phyloP scores from a whole-genome alignment of 1,140 invertebrate species.

The Eubasilissa regina region DNA sequence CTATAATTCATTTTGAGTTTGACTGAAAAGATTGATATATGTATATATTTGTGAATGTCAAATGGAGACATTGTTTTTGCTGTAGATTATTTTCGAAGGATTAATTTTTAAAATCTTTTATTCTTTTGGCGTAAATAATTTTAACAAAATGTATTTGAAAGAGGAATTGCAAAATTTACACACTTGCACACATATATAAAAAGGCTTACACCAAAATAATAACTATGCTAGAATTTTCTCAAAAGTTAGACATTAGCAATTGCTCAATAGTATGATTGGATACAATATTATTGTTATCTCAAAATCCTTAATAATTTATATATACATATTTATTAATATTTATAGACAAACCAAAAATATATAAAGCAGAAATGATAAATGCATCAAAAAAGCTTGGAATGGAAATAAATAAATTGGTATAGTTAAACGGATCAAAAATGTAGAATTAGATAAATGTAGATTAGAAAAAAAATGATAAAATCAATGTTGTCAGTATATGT shows the following conservation, averaged over 20 bases:
- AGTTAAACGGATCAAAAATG: no score
- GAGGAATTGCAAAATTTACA: constrained; percentile 5
- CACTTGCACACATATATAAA: constrained; percentile 22
- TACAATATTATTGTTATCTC: constrained; percentile 36
- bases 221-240: constrained; percentile 27
- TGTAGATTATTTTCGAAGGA: no score
- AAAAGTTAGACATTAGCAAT: constrained; percentile 35
- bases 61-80: no score
- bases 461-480: no score
- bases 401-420: no score
- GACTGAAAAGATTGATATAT: no score
- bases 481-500: no score
- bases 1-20: no score
- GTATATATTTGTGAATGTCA: no score
- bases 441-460: no score
- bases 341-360: neutral
- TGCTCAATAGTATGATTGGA: constrained; percentile 47
- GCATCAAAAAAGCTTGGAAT: no score
- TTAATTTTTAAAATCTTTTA: neutral
- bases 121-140: constrained; percentile 8
- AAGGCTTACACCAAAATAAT: constrained; percentile 35
- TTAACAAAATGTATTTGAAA: neutral
- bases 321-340: constrained; percentile 12
- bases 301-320: constrained; percentile 35
- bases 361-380: no score